Percentiles rank a stretch among this genome's conserved stretches.
These are phyloP conservation scores for Hydrozoanthus gracilis DNA, from an alignment of 92 coral and sea anemone genomes.

Conservation along the genomic window DNA sequence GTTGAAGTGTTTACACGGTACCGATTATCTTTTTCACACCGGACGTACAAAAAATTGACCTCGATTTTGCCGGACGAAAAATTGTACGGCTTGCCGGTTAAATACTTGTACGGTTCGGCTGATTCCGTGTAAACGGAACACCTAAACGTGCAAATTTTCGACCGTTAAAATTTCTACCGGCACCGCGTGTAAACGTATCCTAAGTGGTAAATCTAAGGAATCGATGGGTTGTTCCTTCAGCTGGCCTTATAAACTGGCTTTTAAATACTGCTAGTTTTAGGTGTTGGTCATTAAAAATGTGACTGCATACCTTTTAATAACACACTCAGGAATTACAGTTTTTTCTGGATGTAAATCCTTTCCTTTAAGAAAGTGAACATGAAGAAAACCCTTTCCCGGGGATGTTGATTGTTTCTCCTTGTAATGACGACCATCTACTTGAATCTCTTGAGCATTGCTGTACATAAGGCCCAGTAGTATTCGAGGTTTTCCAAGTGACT, in stretches of 20 bases:
- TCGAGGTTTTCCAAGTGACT: slow-evolving; percentile 81
- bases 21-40: no score
- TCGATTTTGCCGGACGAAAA: no score
- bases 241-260: background rate
- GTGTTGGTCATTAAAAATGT: background rate
- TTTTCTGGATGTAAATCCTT: slow-evolving; percentile 72
- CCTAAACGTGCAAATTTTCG: no score
- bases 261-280: background rate
- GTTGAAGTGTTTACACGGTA: no score
- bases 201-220: no score
- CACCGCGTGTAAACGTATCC: no score
- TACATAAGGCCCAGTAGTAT: slow-evolving; percentile 93
- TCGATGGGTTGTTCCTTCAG: no score
- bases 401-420: slow-evolving; percentile 77
- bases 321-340: slow-evolving; percentile 63
- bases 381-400: slow-evolving; percentile 89
- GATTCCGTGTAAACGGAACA: no score
- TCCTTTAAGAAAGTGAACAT: slow-evolving; percentile 86
- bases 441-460: slow-evolving; percentile 92
- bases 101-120: no score
- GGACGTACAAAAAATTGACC: no score
- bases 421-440: slow-evolving; percentile 91
- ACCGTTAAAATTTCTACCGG: no score
- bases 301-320: slow-evolving; percentile 81
- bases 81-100: no score